Base-by-base conservation (phyloP, 2,797 vertebrate species). In the Tolypeutes matacus region DNA sequence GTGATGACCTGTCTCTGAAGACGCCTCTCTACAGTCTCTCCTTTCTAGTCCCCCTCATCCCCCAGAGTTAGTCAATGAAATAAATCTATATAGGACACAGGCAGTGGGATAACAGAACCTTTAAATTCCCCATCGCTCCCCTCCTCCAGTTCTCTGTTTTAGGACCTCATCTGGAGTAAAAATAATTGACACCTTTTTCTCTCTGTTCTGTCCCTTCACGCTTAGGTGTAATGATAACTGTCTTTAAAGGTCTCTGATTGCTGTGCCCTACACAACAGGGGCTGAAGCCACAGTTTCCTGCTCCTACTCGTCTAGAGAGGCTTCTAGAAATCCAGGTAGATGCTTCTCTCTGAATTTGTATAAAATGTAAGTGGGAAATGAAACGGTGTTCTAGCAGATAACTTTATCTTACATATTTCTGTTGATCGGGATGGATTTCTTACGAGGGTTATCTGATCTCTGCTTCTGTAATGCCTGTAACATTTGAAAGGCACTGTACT, bases 291-390 rank as follows among this genome's bases (percentile, higher is more conserved):
- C 14, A 8, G 13, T 58, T 96, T 90, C 31, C 92, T 64, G 78
- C 39, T 67, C n/a, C 18, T 86, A 36, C 18, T 86, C 82, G 42
- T 69, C 8, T 17, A 90, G 77, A 95, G 81, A 51, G 85, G 21
- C 51, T 39, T 96, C 72, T 83, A 77, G 77, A 94, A 86, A 75
- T 29, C 83, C 20, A 64, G 3, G 95, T 2, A 78, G 36, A 86
- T 82, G 36, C 3, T n/a, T 86, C 39, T 72, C 25, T 84, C 86
- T 51, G 84, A 82, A 89, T 53, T 62, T 49, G 29, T 86, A 27
- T 77, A 76, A 92, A 83, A 89, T 31, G 42, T 67, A 92, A 95
- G 60, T 7, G 87, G 65, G 65, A 91, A 91, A 81, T 42, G 31
- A 87, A 89, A 73, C 21, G 81, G 65, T 12, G 58, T 86, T 39